Evolutionary conservation across 2,113 vertebrate species (phyloP), one percentile per base, ranked within the genome.

Genomic region (Octodon degus): DNA sequence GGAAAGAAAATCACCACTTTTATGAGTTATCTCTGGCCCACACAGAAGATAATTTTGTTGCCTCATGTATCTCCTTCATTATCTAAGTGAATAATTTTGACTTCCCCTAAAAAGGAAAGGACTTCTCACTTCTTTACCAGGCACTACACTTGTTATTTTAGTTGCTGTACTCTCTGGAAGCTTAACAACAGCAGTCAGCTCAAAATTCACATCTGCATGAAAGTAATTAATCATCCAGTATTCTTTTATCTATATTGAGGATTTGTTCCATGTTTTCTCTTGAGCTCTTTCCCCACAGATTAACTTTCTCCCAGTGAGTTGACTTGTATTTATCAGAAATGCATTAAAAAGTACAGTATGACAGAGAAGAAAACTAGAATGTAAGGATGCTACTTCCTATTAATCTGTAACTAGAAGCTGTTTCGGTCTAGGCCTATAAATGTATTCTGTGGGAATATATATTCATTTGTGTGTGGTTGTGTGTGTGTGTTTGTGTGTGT

Each of bases 141-240:
- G 34, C 43, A 62, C 4, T 68, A 4, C 14, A 82, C 43, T 72
- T 40, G 24, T 40, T 6, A 7, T 85, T 82, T 94, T 95, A 53
- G 25, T 95, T 72, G 32, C 17, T 76, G 85, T 19, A 30, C 47
- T 94, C 37, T 80, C 24, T 63, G 80, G 94, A 88, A 96, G 63
- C 86, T 90, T 90, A 60, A 53, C 11, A 96, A 89, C 13, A 96
- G 67, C 55, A 7, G 0, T 60, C 58, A 90, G 81, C 19, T 93
- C 65, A 94, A 97, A 97, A 97, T 30, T 88, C 37, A 96, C 76
- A 74, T 72, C 87, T 37, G 55, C 72, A 74, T 93, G 65, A 7
- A 81, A 96, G 76, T 97, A 97, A 97, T 96, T 97, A 97, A 20
- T 90, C 86, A 87, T 91, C 81, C 94, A 70, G 84, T 1, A 0